phyloP scores from a whole-genome alignment of 92 coral and sea anemone genomes.

The Parazoanthus swiftii region DNA sequence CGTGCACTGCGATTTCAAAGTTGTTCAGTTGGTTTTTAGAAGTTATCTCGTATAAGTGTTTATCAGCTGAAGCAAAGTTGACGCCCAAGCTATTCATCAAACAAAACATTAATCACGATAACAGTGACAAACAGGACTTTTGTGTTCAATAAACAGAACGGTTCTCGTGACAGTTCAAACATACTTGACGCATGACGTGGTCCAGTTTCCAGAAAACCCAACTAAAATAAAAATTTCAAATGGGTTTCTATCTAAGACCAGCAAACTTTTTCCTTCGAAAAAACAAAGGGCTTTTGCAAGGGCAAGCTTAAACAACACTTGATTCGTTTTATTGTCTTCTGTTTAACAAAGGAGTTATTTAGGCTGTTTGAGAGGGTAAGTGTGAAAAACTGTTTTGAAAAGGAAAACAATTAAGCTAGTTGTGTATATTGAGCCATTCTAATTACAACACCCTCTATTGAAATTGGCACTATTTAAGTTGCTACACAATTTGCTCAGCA shows the following conservation, averaged over 20 bases:
- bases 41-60: slow-evolving; percentile 15
- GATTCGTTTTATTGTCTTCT: not conserved
- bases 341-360: slow-evolving; percentile 17
- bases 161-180: slow-evolving; percentile 8
- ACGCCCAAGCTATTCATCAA: slow-evolving; percentile 31
- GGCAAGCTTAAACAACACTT: not conserved
- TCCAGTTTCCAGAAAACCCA: too few species aligned
- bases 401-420: slow-evolving; percentile 26
- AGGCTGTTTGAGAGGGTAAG: slow-evolving; percentile 9
- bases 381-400: slow-evolving; percentile 22
- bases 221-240: not conserved
- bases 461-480: slow-evolving; percentile 21
- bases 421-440: not conserved
- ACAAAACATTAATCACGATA: slow-evolving; percentile 1
- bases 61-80: slow-evolving; percentile 32
- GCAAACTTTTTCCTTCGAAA: not conserved
- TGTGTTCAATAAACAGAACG: slow-evolving; percentile 1
- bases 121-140: slow-evolving; percentile 21
- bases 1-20: slow-evolving; percentile 1
- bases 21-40: not conserved
- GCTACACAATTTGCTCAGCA: not conserved
- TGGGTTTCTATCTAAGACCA: not conserved
- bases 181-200: slow-evolving; percentile 7
- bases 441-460: slow-evolving; percentile 22
- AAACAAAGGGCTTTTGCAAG: not conserved